Base-by-base conservation (phyloP, 2,797 vertebrate genomes). In the Hoplostethus atlanticus region DNA sequence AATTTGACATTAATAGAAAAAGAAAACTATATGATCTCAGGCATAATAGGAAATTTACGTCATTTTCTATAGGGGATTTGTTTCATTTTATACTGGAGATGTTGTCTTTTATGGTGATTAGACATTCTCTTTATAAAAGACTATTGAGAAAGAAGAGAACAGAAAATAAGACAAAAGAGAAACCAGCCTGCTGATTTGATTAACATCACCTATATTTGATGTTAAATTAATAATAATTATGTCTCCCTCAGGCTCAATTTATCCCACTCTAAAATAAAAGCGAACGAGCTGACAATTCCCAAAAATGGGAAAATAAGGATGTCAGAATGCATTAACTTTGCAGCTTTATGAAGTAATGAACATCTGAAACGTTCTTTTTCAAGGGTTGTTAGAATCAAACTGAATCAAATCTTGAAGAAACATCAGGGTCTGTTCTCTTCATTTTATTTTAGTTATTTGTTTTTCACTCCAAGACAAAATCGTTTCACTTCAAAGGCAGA, bases 401-500 rank as follows among this genome's bases (percentile, higher is more conserved):
- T 61, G 68, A 77, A 69, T 84, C 67, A 38, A 61, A 70, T 61
- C 63, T 52, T 50, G 54, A 62, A 42, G 47, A 76, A 74, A 64
- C 28, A 38, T 66, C 16, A 11, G 40, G 17, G 36, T 76, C 64
- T 42, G 40, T 54, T 77, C 36, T 62, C 64, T 76, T 66, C 34
- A 30, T 47, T 70, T 63, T 51, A 66, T 81, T 79, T 84, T 17
- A 50, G 44, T 54, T 63, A 54, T 55, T 67, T 59, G 71, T 42
- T 21, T 30, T 21, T 21, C 21, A 21, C 21, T 21, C 21, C 21
- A 21, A 21, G 59, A 77, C 61, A 2, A 38, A 79, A 77, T 76
- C 28, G 68, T 73, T 76, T 80, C 64, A 68, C 73, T 79, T 85
- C 71, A 90, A 86, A 84, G 62, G 70, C 17, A 52, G 52, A 47